A percentile compares a stretch with the other conserved stretches of the same genome.
phyloP scores from a whole-genome alignment of 2,113 vertebrate species.

The Megaleporinus macrocephalus region DNA sequence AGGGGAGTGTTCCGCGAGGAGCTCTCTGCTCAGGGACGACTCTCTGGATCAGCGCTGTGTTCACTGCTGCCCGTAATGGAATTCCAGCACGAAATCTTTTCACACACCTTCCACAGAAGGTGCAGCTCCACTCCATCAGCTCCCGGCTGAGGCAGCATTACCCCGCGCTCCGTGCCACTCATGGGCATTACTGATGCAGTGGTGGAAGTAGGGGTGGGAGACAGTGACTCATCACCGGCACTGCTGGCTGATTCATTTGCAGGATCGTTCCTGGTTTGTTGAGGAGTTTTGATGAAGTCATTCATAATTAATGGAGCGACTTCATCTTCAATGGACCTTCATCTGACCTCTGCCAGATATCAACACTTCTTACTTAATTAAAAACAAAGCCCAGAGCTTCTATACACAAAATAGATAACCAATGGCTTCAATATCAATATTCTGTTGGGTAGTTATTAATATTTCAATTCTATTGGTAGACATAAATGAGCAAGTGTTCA shows the following conservation, averaged over 20 bases:
- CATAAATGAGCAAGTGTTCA: no score
- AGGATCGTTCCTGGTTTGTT: neutral
- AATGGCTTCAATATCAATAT: no score
- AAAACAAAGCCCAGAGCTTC: no score
- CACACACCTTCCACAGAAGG: neutral
- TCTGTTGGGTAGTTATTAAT: no score
- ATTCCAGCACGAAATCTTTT: conserved; percentile 27
- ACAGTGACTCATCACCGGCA: conserved; percentile 1
- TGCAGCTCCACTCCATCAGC: neutral
- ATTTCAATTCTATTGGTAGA: no score
- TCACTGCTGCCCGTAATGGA: conserved; percentile 34
- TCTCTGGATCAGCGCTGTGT: conserved; percentile 15
- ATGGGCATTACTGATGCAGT: neutral
- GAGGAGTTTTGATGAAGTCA: neutral
- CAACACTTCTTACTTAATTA: no score
- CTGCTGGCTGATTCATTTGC: neutral
- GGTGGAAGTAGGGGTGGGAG: neutral
- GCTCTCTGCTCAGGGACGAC: conserved; percentile 25
- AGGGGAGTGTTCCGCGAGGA: neutral
- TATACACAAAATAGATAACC: no score
- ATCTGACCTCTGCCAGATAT: neutral
- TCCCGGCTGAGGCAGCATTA: neutral
- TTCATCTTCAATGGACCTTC: neutral
- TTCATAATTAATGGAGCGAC: neutral
- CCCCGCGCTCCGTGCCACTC: neutral